A percentile compares a stretch with the other conserved stretches of the same genome.
These are phyloP conservation scores for Conomelus anceps DNA, from an alignment of 2,888 invertebrate species.

Conservation along the genomic window DNA sequence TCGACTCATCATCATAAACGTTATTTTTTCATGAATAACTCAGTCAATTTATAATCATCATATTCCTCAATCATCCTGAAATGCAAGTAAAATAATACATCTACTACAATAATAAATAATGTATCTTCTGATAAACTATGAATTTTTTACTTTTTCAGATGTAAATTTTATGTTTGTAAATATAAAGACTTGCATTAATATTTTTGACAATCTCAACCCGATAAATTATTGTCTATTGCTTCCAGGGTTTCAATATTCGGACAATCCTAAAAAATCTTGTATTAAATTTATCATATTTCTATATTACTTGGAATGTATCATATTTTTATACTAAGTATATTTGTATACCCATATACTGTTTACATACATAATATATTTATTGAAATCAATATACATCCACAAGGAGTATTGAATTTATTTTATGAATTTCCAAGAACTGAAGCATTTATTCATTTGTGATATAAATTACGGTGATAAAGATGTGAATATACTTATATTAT, in stretches of 20 bases:
- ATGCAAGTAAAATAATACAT: too few relatives aligned
- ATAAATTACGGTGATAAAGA: not conserved
- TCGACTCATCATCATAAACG: too few relatives aligned
- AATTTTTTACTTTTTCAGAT: too few relatives aligned
- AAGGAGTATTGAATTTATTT: not conserved
- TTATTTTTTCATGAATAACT: too few relatives aligned
- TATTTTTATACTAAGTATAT: not conserved
- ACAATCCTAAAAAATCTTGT: not conserved
- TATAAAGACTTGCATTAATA: not conserved
- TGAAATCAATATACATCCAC: not conserved
- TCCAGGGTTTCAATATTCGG: not conserved
- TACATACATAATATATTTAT: not conserved
- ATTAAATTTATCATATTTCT: not conserved
- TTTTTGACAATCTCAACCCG: not conserved
- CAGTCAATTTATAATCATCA: too few relatives aligned
- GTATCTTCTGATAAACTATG: too few relatives aligned
- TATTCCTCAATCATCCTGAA: too few relatives aligned
- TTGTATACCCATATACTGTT: not conserved
- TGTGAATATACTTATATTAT: not conserved
- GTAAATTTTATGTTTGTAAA: too few relatives aligned
- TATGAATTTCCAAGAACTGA: not conserved
- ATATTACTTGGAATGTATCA: not conserved
- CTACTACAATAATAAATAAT: too few relatives aligned
- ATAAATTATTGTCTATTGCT: not conserved
- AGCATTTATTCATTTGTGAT: not conserved